These are phyloP conservation scores for Hypomecis punctinalis DNA, from an alignment of 2,888 invertebrate genomes.

Conservation along the genomic window DNA sequence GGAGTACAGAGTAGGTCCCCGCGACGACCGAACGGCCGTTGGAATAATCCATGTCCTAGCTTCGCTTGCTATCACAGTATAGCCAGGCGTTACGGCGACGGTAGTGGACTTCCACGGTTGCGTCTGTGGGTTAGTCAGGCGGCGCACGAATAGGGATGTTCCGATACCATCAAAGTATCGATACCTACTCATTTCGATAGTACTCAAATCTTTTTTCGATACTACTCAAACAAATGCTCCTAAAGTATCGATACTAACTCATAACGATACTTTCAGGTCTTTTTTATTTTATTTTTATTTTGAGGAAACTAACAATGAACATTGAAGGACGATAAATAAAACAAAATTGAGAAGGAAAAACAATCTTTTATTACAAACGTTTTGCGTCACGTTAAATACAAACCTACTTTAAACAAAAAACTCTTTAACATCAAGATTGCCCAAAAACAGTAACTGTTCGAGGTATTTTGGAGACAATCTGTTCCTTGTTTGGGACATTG, in stretches of 20 bases:
- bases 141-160: constrained; percentile 30
- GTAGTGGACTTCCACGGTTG: too few relatives aligned
- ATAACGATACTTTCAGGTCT: constrained; percentile 35
- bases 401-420: too few relatives aligned
- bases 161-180: constrained; percentile 33
- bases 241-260: constrained; percentile 30
- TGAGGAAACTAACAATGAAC: constrained; percentile 25
- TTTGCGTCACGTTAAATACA: constrained; percentile 40
- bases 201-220: constrained; percentile 22
- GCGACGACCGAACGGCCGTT: too few relatives aligned
- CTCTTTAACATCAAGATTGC: constrained; percentile 38
- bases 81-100: too few relatives aligned
- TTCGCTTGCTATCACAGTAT: too few relatives aligned
- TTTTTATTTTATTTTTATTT: constrained; percentile 1
- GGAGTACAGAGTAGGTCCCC: too few relatives aligned
- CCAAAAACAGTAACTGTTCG: constrained; percentile 43
- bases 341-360: constrained; percentile 33
- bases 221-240: constrained; percentile 3
- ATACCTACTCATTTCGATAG: constrained; percentile 34
- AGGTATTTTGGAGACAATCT: constrained; percentile 49
- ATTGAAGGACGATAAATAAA: constrained; percentile 31
- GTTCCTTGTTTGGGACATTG: constrained; percentile 53
- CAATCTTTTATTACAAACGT: constrained; percentile 34
- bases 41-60: too few relatives aligned
- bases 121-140: too few relatives aligned